Conservation (phyloP, 2,888 invertebrate genomes). For the Charanyca ferruginea region DNA sequence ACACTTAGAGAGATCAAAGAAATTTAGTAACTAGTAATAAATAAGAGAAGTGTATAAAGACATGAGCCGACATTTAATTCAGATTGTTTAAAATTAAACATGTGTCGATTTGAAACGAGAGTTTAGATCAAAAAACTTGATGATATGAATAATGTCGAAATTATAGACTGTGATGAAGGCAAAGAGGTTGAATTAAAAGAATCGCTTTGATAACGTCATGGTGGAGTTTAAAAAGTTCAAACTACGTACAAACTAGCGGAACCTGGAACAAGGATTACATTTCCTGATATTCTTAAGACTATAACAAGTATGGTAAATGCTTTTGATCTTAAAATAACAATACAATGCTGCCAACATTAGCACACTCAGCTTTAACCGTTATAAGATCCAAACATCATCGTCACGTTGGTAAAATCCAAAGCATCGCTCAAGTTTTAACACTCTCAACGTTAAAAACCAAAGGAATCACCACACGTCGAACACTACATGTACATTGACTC, state of each 20-base stretch:
- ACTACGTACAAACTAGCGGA: background rate
- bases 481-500: slow-evolving; percentile 54
- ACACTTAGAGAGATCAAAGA: slow-evolving; percentile 64
- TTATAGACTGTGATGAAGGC: slow-evolving; percentile 19
- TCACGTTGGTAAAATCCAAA: background rate
- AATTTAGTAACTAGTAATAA: slow-evolving; percentile 55
- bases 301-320: background rate
- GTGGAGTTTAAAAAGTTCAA: background rate
- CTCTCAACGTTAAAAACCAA: slow-evolving; percentile 6
- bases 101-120: slow-evolving; percentile 42
- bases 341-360: background rate
- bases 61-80: slow-evolving; percentile 57
- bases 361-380: background rate
- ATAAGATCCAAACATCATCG: accelerated
- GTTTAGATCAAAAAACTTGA: slow-evolving; percentile 57
- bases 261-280: background rate
- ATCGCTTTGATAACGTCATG: background rate
- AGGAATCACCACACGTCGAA: slow-evolving; percentile 21
- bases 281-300: background rate
- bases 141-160: slow-evolving; percentile 41
- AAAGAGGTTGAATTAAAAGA: background rate
- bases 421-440: background rate
- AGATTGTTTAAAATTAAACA: slow-evolving; percentile 61
- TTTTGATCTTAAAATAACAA: no score
- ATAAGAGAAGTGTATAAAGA: slow-evolving; percentile 63